phyloP scores from a whole-genome alignment of 1,140 invertebrate species.

The Stenopsyche tienmushanensis region DNA sequence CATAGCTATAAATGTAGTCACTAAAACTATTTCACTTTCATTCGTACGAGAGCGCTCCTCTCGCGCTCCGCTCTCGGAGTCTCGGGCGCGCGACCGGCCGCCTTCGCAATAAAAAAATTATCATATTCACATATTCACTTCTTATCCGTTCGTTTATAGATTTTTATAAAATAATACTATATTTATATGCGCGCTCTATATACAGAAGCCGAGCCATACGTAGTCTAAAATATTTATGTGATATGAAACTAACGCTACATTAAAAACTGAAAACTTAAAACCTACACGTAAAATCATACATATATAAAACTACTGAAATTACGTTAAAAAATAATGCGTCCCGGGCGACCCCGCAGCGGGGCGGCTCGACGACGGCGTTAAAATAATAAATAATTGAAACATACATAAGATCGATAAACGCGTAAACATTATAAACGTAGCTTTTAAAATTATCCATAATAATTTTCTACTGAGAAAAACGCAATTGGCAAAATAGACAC shows the following conservation, averaged over 20 bases:
- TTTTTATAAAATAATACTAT: constrained; percentile 37
- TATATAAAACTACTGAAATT: constrained; percentile 2
- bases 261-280: constrained; percentile 22
- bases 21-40: constrained; percentile 18
- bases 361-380: neutral
- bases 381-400: constrained; percentile 19
- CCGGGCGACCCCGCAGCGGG: too few relatives aligned
- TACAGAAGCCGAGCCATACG: constrained; percentile 24
- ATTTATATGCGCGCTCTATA: constrained; percentile 33
- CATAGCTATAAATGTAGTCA: constrained; percentile 21
- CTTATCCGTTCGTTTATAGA: constrained; percentile 35
- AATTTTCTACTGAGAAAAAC: too few relatives aligned
- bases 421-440: neutral
- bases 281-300: neutral
- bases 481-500: too few relatives aligned
- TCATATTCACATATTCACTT: constrained; percentile 25
- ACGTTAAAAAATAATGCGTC: neutral
- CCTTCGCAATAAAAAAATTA: constrained; percentile 26
- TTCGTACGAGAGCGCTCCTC: constrained; percentile 10
- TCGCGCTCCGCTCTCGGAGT: too few relatives aligned
- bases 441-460: too few relatives aligned
- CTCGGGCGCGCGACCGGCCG: too few relatives aligned
- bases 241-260: constrained; percentile 7
- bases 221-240: constrained; percentile 6
- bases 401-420: neutral